These are phyloP conservation scores for Heliopora coerulea DNA, from an alignment of 92 coral and sea anemone genomes.

Conservation along the genomic window DNA sequence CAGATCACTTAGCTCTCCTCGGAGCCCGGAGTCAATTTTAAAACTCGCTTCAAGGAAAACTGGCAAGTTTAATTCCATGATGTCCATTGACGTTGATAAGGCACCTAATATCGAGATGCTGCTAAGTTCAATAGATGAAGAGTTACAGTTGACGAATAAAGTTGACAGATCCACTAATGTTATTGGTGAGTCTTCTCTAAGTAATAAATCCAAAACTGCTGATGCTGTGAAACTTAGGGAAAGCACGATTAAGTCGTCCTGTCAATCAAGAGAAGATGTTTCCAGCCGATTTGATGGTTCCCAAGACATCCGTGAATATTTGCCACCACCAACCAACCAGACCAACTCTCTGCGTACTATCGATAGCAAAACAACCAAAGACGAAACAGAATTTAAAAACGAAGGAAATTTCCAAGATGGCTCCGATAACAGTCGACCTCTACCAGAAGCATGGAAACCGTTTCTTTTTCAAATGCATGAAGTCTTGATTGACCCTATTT, in stretches of 20 bases:
- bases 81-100: conserved; percentile 2
- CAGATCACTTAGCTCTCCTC: conserved; percentile 32
- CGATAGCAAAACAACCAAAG: no score
- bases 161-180: background rate
- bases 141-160: background rate
- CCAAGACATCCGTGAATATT: background rate
- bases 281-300: background rate
- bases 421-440: conserved; percentile 15
- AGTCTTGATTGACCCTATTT: conserved; percentile 55
- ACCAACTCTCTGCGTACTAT: no score
- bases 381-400: no score
- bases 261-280: background rate
- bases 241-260: no score
- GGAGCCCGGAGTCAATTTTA: conserved; percentile 13
- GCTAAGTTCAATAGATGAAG: conserved; percentile 1
- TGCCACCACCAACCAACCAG: no score
- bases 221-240: no score
- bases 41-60: background rate
- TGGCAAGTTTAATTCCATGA: conserved; percentile 2
- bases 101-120: background rate
- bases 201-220: no score
- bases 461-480: conserved; percentile 45
- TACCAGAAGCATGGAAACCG: conserved; percentile 46
- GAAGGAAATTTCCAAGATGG: background rate
- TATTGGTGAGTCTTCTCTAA: no score